phyloP scores from a whole-genome alignment of 2,113 vertebrate genomes.

The Muntiacus reevesi region DNA sequence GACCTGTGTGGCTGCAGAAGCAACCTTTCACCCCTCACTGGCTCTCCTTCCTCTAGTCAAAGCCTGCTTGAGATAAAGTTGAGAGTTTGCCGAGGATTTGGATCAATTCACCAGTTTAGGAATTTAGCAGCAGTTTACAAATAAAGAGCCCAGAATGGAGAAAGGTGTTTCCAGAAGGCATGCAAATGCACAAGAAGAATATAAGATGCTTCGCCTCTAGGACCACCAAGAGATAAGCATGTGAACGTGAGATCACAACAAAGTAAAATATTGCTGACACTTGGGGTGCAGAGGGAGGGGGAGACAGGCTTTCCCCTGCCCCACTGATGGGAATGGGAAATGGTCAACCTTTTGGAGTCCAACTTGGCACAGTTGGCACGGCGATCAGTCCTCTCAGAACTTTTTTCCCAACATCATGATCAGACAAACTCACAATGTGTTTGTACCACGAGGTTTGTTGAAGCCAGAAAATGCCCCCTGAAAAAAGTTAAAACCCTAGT shows the following conservation, averaged over 20 bases:
- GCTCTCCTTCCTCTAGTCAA: background rate
- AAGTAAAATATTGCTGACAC: fast-evolving
- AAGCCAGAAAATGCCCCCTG: background rate
- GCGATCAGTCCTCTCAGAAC: background rate
- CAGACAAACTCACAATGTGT: background rate
- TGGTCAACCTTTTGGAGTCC: background rate
- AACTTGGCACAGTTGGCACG: background rate
- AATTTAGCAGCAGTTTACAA: background rate
- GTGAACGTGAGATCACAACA: fast-evolving
- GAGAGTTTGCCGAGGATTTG: background rate
- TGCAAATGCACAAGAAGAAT: background rate
- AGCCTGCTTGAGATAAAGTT: too few relatives aligned
- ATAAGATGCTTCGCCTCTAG: background rate
- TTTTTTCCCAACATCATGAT: background rate
- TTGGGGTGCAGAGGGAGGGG: fast-evolving
- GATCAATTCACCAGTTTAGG: background rate
- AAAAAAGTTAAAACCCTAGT: background rate
- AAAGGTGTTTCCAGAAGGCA: background rate
- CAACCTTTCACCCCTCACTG: fast-evolving
- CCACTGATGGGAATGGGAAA: fast-evolving
- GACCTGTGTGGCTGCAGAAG: background rate
- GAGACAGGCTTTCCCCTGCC: background rate
- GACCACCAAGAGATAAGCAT: background rate
- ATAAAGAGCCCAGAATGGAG: background rate
- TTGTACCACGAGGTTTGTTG: background rate